These are phyloP conservation scores for Tortrix viridana DNA, from an alignment of 2,888 invertebrate genomes.

Conservation along the genomic window DNA sequence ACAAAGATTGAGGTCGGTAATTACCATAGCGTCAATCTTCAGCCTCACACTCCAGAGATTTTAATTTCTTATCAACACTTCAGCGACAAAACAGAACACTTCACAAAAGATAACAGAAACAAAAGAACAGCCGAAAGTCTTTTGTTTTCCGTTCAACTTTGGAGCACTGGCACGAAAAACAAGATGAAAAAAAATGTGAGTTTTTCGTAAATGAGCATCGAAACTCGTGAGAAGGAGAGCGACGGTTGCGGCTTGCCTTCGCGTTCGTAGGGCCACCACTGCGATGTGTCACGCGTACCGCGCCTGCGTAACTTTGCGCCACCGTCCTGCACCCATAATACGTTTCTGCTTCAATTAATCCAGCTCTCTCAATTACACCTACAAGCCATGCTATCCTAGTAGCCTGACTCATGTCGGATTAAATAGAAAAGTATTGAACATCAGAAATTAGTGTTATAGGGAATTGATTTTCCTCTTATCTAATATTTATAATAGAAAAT, in stretches of 20 bases:
- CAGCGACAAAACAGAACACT: constrained; percentile 41
- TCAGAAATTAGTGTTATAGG: neutral
- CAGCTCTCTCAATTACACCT: constrained; percentile 76
- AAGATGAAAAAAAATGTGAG: constrained; percentile 19
- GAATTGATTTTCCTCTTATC: neutral
- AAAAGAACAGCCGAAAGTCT: constrained; percentile 38
- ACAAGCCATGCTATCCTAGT: constrained; percentile 54
- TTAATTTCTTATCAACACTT: constrained; percentile 41
- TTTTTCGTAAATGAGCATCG: constrained; percentile 45
- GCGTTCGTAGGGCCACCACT: constrained; percentile 69
- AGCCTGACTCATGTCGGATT: constrained; percentile 31
- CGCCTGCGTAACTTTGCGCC: constrained; percentile 79
- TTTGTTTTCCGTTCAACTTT: constrained; percentile 41
- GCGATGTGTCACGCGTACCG: constrained; percentile 66
- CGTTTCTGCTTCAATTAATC: constrained; percentile 82
- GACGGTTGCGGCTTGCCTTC: constrained; percentile 60
- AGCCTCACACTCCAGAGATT: constrained; percentile 28
- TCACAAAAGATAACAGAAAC: constrained; percentile 41
- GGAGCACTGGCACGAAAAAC: constrained; percentile 26
- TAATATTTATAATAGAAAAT: neutral
- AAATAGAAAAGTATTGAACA: constrained; percentile 25
- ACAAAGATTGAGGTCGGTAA: constrained; percentile 31
- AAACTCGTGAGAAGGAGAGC: constrained; percentile 43
- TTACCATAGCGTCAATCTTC: constrained; percentile 36
- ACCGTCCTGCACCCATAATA: constrained; percentile 76